Conservation (phyloP, 2,888 invertebrate genomes). For the Hirudinaria manillensis region DNA sequence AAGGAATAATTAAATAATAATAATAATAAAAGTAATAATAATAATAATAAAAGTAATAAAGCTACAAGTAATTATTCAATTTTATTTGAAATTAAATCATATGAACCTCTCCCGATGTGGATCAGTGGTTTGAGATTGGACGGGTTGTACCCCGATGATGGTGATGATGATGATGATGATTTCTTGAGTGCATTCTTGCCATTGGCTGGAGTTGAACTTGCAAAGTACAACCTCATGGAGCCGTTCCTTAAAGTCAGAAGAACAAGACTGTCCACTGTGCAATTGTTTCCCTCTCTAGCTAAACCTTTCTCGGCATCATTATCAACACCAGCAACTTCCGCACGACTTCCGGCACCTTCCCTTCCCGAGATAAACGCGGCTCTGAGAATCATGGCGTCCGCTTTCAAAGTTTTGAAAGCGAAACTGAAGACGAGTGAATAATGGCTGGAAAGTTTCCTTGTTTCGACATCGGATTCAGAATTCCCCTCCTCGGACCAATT, state of each 20-base stretch:
- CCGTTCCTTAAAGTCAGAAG: not conserved
- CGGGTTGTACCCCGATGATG: too few relatives aligned
- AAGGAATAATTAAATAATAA: not conserved
- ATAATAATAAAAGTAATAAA: not conserved
- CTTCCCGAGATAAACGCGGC: not conserved
- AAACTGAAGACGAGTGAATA: not conserved
- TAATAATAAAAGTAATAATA: not conserved
- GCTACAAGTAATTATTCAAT: not conserved
- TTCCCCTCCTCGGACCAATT: not conserved
- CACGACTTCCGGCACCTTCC: too few relatives aligned
- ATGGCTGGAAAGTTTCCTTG: too few relatives aligned
- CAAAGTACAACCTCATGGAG: not conserved
- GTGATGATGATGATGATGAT: too few relatives aligned
- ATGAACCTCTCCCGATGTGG: not conserved
- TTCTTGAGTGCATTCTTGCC: too few relatives aligned
- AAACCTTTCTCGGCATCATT: not conserved
- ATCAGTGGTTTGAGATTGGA: not conserved
- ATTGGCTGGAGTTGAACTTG: not conserved
- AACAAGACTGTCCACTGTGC: not conserved
- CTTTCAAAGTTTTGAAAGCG: not conserved
- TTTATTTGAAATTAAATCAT: not conserved
- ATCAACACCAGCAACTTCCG: not conserved
- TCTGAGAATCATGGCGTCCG: constrained; percentile 7
- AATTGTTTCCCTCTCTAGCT: not conserved
- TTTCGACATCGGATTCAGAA: too few relatives aligned